Percentiles rank a stretch among this genome's conserved stretches.
Conservation (phyloP, 2,113 vertebrate genomes). For the Percina caprodes region DNA sequence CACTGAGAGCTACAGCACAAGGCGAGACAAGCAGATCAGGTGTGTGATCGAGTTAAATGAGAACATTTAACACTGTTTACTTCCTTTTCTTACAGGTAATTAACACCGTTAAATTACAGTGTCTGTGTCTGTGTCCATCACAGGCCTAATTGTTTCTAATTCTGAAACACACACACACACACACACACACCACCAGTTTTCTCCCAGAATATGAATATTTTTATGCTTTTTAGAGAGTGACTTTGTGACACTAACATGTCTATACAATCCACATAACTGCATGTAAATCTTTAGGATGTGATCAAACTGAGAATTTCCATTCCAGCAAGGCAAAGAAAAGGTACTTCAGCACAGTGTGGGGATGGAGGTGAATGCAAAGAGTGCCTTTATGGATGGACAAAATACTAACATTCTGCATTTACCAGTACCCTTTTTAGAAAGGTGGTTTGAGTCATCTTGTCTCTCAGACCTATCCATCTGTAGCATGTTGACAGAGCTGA, state of each 20-base stretch:
- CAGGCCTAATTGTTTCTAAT: conserved; percentile 32
- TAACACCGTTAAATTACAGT: conserved; percentile 20
- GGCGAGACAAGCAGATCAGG: conserved; percentile 35
- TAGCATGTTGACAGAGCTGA: not conserved
- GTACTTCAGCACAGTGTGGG: not conserved
- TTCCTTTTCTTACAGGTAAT: conserved; percentile 30
- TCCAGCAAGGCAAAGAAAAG: not conserved
- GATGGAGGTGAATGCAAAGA: not conserved
- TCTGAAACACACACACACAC: not conserved
- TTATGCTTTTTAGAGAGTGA: not conserved
- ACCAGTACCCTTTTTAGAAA: not conserved
- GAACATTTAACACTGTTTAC: conserved; percentile 19
- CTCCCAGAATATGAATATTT: not conserved
- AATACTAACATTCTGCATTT: not conserved
- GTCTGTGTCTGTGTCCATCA: conserved; percentile 4
- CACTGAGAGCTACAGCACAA: not conserved
- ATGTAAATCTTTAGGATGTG: not conserved
- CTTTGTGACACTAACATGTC: conserved; percentile 10
- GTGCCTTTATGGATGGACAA: too few relatives aligned
- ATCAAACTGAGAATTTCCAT: not conserved
- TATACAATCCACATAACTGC: conserved; percentile 2
- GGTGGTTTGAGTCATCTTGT: not conserved
- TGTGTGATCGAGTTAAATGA: conserved; percentile 30
- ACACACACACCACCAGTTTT: not conserved
- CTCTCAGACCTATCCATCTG: not conserved